These are phyloP conservation scores for Abrostola tripartita DNA, from an alignment of 2,888 invertebrate genomes.

Conservation along the genomic window DNA sequence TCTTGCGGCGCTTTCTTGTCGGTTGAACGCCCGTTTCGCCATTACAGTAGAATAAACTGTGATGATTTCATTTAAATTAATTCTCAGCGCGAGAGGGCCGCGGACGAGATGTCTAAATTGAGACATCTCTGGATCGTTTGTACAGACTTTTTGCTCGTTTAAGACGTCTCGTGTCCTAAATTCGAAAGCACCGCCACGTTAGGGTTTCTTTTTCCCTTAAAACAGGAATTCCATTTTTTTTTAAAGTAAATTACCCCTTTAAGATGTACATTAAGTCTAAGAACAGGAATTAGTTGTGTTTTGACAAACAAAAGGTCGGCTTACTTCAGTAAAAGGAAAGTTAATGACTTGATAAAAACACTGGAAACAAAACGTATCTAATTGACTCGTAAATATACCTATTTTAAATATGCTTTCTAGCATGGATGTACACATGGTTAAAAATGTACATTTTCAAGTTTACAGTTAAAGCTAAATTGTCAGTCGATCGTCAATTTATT, in stretches of 20 bases:
- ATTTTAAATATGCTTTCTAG: no score
- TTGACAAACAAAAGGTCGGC: slow-evolving; percentile 46
- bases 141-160: slow-evolving; percentile 67
- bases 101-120: slow-evolving; percentile 71
- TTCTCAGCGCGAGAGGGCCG: slow-evolving; percentile 71
- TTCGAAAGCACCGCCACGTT: slow-evolving; percentile 58
- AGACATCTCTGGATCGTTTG: slow-evolving; percentile 70
- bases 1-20: slow-evolving; percentile 84
- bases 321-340: slow-evolving; percentile 15
- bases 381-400: no score
- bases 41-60: slow-evolving; percentile 85
- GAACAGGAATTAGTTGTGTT: slow-evolving; percentile 57
- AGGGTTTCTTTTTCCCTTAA: slow-evolving; percentile 56
- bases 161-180: slow-evolving; percentile 62
- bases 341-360: slow-evolving; percentile 16
- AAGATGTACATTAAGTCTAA: slow-evolving; percentile 54
- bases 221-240: slow-evolving; percentile 56
- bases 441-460: slow-evolving; percentile 32
- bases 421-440: no score
- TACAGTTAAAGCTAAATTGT: slow-evolving; percentile 44
- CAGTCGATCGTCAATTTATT: slow-evolving; percentile 54
- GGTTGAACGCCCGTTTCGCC: slow-evolving; percentile 80
- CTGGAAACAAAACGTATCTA: background rate
- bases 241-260: slow-evolving; percentile 64
- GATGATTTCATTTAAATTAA: slow-evolving; percentile 87